A percentile compares a stretch with the other conserved stretches of the same genome.
Conservation (phyloP, 2,888 invertebrate species). For the Gastracanthus pulcherrimus region DNA sequence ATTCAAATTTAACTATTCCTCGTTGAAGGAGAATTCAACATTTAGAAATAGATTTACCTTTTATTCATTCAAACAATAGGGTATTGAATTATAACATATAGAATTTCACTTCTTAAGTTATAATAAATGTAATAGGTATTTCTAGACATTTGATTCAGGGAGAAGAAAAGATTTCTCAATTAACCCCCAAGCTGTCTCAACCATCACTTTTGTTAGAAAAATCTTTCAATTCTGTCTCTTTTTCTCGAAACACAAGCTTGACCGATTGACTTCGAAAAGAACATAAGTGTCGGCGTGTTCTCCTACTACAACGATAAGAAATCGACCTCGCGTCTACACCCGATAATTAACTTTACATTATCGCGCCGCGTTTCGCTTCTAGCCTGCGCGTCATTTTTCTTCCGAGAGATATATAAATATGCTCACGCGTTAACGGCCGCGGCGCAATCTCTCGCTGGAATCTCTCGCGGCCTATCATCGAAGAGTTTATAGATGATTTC, state of each 20-base stretch:
- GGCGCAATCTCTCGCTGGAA: background rate
- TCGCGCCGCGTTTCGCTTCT: conserved; percentile 9
- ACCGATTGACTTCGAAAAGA: background rate
- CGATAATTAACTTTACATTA: conserved; percentile 47
- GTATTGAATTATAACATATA: too few relatives aligned
- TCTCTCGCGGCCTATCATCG: too few relatives aligned
- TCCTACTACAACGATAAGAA: conserved; percentile 7
- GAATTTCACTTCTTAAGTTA: too few relatives aligned
- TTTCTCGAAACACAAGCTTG: too few relatives aligned
- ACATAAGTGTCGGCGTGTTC: background rate
- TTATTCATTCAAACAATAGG: too few relatives aligned
- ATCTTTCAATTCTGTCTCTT: too few relatives aligned
- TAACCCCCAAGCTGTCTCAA: background rate
- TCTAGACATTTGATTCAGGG: background rate
- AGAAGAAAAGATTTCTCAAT: conserved; percentile 7
- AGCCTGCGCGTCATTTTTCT: conserved; percentile 38
- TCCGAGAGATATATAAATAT: background rate
- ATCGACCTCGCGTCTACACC: conserved; percentile 8
- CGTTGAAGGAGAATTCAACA: too few relatives aligned
- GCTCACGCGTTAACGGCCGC: background rate
- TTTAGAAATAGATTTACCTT: too few relatives aligned
- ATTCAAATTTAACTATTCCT: too few relatives aligned
- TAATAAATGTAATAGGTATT: background rate
- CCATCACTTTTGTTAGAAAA: background rate
- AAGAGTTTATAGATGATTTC: conserved; percentile 24